phyloP scores from a whole-genome alignment of 2,797 vertebrate genomes.

The Echiichthys vipera region DNA sequence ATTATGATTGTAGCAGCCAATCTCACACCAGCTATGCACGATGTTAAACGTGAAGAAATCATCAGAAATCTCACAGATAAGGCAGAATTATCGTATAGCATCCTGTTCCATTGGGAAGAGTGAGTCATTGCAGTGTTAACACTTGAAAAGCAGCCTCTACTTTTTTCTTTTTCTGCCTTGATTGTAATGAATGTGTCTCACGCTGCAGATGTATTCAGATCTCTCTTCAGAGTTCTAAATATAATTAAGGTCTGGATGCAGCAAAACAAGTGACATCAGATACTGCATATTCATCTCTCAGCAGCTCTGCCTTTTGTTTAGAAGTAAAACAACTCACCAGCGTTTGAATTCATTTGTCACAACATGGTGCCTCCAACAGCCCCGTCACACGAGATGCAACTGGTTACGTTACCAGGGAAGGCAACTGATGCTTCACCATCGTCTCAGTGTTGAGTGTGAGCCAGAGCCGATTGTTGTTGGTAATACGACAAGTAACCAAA shows the following conservation, averaged over 20 bases:
- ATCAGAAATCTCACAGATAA: slow-evolving; percentile 4
- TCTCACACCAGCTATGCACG: neutral
- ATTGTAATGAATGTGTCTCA: slow-evolving; percentile 40
- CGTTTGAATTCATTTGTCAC: slow-evolving; percentile 47
- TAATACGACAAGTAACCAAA: slow-evolving; percentile 40
- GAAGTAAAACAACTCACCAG: slow-evolving; percentile 2
- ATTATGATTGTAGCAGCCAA: slow-evolving; percentile 7
- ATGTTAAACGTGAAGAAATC: no score
- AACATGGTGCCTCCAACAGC: slow-evolving; percentile 22
- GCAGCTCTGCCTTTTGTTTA: slow-evolving; percentile 37
- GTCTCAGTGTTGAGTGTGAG: slow-evolving; percentile 35
- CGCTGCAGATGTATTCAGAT: slow-evolving; percentile 39
- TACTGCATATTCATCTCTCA: slow-evolving; percentile 54
- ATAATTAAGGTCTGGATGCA: slow-evolving; percentile 40
- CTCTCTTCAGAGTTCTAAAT: slow-evolving; percentile 39
- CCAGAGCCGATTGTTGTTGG: slow-evolving; percentile 51
- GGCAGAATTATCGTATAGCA: neutral
- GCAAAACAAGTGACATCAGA: slow-evolving; percentile 54
- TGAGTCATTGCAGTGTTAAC: slow-evolving; percentile 42
- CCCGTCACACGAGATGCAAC: slow-evolving; percentile 24
- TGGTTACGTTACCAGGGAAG: slow-evolving; percentile 38
- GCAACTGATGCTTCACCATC: slow-evolving; percentile 52
- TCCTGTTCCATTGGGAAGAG: slow-evolving; percentile 14
- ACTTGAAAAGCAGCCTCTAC: slow-evolving; percentile 25
- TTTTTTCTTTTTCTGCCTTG: slow-evolving; percentile 2